These are phyloP conservation scores for Eilema griseolum DNA, from an alignment of 2,888 invertebrate species.

Conservation along the genomic window DNA sequence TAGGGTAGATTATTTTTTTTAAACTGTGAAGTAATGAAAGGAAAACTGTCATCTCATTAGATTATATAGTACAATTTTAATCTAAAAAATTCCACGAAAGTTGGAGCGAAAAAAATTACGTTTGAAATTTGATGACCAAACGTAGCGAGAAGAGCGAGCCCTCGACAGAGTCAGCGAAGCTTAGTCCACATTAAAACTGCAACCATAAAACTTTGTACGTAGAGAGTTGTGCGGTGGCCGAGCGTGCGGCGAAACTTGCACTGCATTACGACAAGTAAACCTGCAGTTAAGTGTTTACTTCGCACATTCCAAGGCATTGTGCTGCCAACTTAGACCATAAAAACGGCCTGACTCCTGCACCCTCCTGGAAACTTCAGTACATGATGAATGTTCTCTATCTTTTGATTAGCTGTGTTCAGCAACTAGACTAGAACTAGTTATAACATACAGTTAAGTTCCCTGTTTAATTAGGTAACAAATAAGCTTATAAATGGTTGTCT, in stretches of 20 bases:
- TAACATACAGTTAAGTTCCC: not conserved
- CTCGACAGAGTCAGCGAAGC: conserved; percentile 59
- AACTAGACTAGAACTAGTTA: conserved; percentile 3
- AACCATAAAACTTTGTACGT: conserved; percentile 71
- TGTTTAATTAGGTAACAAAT: conserved; percentile 12
- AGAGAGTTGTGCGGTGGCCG: conserved; percentile 69
- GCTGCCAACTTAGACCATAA: conserved; percentile 72
- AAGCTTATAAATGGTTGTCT: not conserved
- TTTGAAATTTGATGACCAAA: conserved; percentile 55
- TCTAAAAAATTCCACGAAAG: conserved; percentile 45
- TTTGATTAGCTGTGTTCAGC: conserved; percentile 44
- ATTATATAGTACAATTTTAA: conserved; percentile 41
- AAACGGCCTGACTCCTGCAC: conserved; percentile 70
- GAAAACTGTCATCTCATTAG: conserved; percentile 46
- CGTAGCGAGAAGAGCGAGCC: conserved; percentile 35
- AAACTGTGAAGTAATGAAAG: conserved; percentile 32
- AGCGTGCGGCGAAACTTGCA: conserved; percentile 75
- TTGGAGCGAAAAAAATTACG: conserved; percentile 40
- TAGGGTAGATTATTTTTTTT: conserved; percentile 22
- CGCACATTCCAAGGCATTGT: conserved; percentile 80
- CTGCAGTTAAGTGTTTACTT: conserved; percentile 85
- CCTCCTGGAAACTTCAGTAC: conserved; percentile 45
- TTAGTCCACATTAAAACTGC: conserved; percentile 76
- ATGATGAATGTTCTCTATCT: conserved; percentile 58
- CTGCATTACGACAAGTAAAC: conserved; percentile 81